A percentile compares a stretch with the other conserved stretches of the same genome.
Conservation (phyloP, 2,797 vertebrate genomes). For the Salarias fasciatus region DNA sequence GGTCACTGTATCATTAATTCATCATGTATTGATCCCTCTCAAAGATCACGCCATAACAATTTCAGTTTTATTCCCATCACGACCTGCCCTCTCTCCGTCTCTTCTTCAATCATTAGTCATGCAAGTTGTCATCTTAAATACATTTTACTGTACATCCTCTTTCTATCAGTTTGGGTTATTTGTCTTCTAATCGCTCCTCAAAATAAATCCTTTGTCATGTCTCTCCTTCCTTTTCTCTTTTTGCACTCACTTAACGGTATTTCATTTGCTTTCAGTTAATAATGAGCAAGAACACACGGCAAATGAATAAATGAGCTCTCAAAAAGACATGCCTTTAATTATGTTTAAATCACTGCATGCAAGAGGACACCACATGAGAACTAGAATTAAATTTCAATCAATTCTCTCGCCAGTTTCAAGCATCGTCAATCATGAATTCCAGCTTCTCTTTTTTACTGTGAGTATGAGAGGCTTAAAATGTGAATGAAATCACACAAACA, state of each 20-base stretch:
- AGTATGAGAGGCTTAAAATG: too few species aligned
- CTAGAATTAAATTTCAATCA: neutral
- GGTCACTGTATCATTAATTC: slow-evolving; percentile 16
- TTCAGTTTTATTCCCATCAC: slow-evolving; percentile 6
- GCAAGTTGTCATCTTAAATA: slow-evolving; percentile 18
- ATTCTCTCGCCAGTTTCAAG: neutral
- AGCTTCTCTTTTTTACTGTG: too few species aligned
- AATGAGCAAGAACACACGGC: too few species aligned
- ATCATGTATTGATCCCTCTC: slow-evolving; percentile 32
- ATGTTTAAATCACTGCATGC: neutral
- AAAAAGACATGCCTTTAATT: too few species aligned
- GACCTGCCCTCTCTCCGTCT: neutral
- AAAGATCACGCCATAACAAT: slow-evolving; percentile 3
- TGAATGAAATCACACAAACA: too few species aligned
- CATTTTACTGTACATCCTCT: slow-evolving; percentile 10
- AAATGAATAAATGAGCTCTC: too few species aligned
- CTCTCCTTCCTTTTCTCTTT: neutral
- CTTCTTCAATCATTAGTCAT: slow-evolving; percentile 20
- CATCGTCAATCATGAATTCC: too few species aligned
- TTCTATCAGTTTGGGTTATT: slow-evolving; percentile 11
- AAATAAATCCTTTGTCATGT: neutral
- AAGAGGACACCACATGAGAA: neutral
- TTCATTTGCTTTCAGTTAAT: neutral
- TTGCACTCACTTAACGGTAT: neutral
- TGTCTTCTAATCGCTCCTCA: slow-evolving; percentile 1